These are phyloP conservation scores for Potamilus streckersoni DNA, from an alignment of 1,140 invertebrate species.

Conservation along the genomic window DNA sequence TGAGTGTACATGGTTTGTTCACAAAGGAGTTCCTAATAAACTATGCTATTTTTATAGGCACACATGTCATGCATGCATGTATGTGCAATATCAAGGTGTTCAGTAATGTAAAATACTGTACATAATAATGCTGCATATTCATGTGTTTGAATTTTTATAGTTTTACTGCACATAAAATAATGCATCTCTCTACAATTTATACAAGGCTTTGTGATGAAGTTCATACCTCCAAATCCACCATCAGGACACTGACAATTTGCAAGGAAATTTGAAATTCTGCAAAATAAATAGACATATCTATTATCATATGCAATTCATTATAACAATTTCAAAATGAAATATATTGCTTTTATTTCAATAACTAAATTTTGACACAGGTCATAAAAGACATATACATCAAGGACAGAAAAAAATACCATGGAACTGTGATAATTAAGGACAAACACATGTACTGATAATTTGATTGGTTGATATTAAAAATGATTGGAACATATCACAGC, in stretches of 20 bases:
- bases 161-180: neutral
- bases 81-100: no score
- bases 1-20: no score
- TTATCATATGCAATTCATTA: neutral
- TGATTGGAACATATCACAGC: no score
- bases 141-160: neutral
- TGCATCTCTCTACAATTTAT: neutral
- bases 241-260: constrained; percentile 80
- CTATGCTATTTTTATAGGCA: no score
- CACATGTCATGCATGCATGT: no score
- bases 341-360: neutral
- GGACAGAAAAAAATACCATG: neutral
- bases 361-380: no score
- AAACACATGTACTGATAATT: neutral
- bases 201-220: neutral
- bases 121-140: neutral
- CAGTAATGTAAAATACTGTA: no score
- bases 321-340: neutral
- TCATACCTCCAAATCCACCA: constrained; percentile 87
- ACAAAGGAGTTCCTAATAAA: no score
- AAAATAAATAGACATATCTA: constrained; percentile 25
- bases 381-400: neutral
- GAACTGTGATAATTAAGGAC: neutral
- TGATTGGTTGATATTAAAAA: no score
- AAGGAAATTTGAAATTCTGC: constrained; percentile 67